Percentiles rank a stretch among this genome's conserved stretches.
Conservation (phyloP, 2,888 invertebrate genomes). For the Autographa gamma region DNA sequence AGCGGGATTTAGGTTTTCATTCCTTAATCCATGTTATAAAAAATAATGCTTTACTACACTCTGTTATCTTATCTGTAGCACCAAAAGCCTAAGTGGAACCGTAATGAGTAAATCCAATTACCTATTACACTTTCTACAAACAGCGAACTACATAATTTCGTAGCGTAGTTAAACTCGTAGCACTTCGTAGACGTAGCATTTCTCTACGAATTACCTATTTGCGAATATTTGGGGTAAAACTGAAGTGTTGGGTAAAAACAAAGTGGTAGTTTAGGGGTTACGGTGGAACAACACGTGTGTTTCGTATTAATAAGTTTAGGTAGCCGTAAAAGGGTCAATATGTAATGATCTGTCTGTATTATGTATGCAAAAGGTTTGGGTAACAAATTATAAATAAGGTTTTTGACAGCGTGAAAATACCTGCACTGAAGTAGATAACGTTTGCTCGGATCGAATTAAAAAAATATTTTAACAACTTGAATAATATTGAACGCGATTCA, state of each 20-base stretch:
- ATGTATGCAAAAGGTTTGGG: neutral
- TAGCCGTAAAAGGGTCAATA: slow-evolving; percentile 31
- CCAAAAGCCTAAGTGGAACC: neutral
- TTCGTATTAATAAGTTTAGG: slow-evolving; percentile 18
- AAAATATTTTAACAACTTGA: too few species aligned
- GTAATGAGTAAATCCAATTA: slow-evolving; percentile 5
- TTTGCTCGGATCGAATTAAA: neutral
- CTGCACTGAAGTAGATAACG: neutral
- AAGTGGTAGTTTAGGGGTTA: slow-evolving; percentile 21
- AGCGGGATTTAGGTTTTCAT: too few species aligned
- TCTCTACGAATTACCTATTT: slow-evolving; percentile 33
- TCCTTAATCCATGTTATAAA: neutral
- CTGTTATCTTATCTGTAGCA: neutral
- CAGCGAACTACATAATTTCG: slow-evolving; percentile 21
- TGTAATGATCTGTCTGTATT: slow-evolving; percentile 36
- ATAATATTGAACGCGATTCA: too few species aligned
- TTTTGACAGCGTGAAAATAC: neutral
- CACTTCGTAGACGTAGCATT: slow-evolving; percentile 40
- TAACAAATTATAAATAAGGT: neutral
- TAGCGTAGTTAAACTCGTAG: slow-evolving; percentile 44
- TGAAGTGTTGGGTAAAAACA: slow-evolving; percentile 11
- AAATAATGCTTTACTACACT: neutral
- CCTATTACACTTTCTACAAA: slow-evolving; percentile 16
- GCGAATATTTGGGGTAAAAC: slow-evolving; percentile 14
- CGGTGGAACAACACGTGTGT: slow-evolving; percentile 14